Evolutionary conservation across 2,888 invertebrate species (phyloP).

Genomic region (Copidosoma aretas): DNA sequence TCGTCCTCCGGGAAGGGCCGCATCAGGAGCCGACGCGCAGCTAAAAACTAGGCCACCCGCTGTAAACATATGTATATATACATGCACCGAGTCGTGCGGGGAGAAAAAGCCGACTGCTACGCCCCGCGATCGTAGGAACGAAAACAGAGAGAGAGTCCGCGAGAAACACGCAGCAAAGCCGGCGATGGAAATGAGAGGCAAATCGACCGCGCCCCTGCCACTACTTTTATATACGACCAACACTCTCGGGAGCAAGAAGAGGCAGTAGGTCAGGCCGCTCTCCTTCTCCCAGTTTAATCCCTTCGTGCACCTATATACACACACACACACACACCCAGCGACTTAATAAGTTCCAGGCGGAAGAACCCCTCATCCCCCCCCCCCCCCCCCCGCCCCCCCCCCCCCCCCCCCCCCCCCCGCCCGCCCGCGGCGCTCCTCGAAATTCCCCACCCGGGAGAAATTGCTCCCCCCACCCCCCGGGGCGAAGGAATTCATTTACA

Average conservation of each 20-base stretch:
- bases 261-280: slow-evolving; percentile 27
- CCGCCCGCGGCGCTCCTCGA: slow-evolving; percentile 14
- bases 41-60: neutral
- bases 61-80: neutral
- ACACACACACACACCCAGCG: slow-evolving; percentile 2
- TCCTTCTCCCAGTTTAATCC: neutral
- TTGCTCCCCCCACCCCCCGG: slow-evolving; percentile 19
- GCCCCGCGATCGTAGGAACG: neutral
- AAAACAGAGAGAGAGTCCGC: neutral
- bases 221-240: neutral
- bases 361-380: slow-evolving; percentile 5
- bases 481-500: slow-evolving; percentile 53
- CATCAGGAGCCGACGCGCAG: neutral
- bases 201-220: neutral
- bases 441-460: slow-evolving; percentile 28
- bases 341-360: slow-evolving; percentile 30
- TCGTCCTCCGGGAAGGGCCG: neutral
- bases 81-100: neutral
- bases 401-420: slow-evolving; percentile 26
- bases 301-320: neutral
- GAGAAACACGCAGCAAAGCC: neutral
- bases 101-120: neutral
- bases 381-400: slow-evolving; percentile 11
- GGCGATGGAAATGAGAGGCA: slow-evolving; percentile 26
- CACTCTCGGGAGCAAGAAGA: neutral